Base-by-base conservation (phyloP, 37 sponge, comb jelly and placozoan genomes). In the Mnemiopsis leidyi region DNA sequence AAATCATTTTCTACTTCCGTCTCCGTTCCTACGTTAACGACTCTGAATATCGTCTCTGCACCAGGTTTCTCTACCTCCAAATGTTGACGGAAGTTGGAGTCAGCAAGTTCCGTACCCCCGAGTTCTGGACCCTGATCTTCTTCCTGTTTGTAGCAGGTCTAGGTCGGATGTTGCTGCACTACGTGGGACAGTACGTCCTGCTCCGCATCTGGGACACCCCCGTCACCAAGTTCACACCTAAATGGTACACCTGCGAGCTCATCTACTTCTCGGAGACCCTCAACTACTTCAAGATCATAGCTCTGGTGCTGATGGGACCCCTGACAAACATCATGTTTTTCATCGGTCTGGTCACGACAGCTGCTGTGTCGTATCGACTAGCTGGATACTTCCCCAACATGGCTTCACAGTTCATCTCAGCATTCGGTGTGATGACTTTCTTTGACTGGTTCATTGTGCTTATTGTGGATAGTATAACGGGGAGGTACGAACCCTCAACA, bases 61-160 rank as follows among this genome's bases (percentile, higher is more conserved):
- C 24, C 90, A 85, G 90, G 48, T 85, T 85, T 26, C 29, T 85
- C 26, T 85, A 40, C 61, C 61, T 85, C 29, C 90, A 85, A 85
- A 85, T 85, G 40, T 38, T 85, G 61, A 85, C 90, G 1, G 90
- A 85, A 26, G 35, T 85, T n/a, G 90, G 90, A n/a, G 35, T 33
- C 26, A 40, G 61, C 24, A 85, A 85, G 30, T 85, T 38, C 61
- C 23, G 28, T 20, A 85, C 90, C 61, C 90, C 90, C n/a, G 90
- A 85, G 61, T 85, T 85, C n/a, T 85, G 90, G 90, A 85, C 90
- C 16, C 35, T 85, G 13, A 85, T 85, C 61, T 85, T 85, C 90
- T 85, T 85, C 29, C 90, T 85, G 26, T 23, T 85, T 2, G 30
- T 85, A 0, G 33, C 90, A 21, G 61, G 26, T 28, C 36, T 85